Evolutionary conservation across 2,113 vertebrate species (phyloP).

Genomic region (Pyxicephalus adspersus): DNA sequence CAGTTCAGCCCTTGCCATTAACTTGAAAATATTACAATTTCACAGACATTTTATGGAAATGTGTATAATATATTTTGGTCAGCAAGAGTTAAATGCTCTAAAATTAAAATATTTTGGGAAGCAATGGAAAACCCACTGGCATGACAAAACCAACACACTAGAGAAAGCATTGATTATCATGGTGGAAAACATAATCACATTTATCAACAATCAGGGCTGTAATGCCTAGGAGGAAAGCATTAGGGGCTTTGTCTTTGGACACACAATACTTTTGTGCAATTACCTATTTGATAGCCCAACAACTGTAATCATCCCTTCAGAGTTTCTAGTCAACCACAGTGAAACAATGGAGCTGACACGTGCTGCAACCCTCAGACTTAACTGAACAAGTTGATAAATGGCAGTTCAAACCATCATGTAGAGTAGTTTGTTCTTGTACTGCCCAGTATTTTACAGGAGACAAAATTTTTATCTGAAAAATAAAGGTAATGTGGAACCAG

Average conservation of each 20-base stretch:
- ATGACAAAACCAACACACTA: slow-evolving; percentile 3
- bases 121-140: neutral
- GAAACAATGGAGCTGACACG: neutral
- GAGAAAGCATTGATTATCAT: slow-evolving; percentile 9
- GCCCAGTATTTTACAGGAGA: too few species aligned
- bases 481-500: too few species aligned
- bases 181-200: slow-evolving; percentile 20
- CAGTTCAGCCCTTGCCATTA: neutral
- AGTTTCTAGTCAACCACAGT: slow-evolving; percentile 2
- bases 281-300: neutral
- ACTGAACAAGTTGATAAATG: neutral
- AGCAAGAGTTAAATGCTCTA: neutral
- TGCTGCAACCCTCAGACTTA: neutral
- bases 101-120: neutral
- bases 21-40: slow-evolving; percentile 4
- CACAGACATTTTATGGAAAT: neutral
- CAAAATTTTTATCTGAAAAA: too few species aligned
- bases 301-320: slow-evolving; percentile 10
- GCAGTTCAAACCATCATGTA: neutral
- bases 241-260: slow-evolving; percentile 5
- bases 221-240: neutral
- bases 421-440: neutral
- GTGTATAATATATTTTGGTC: neutral
- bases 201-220: neutral
- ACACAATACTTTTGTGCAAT: neutral